Conservation (phyloP, 2,888 invertebrate species). For the Dicyrtoma fusca region DNA sequence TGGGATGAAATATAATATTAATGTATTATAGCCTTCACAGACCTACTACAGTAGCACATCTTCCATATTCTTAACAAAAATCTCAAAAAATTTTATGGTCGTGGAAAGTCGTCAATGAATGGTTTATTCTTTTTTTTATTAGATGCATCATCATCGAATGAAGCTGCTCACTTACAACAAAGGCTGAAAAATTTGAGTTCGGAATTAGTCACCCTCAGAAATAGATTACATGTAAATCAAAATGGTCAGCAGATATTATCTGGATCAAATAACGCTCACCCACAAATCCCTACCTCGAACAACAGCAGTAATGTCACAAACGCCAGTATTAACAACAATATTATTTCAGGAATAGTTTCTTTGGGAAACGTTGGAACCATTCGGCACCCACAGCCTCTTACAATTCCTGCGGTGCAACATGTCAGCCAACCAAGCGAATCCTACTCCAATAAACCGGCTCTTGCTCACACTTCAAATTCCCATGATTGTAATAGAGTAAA, state of each 20-base stretch:
- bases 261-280: conserved; percentile 29
- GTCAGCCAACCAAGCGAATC: conserved; percentile 32
- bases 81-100: too few relatives aligned
- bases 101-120: too few relatives aligned
- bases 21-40: too few relatives aligned
- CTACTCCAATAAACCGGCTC: conserved; percentile 53
- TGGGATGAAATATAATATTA: too few relatives aligned
- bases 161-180: conserved; percentile 90
- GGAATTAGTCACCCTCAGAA: conserved; percentile 87
- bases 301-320: conserved; percentile 11
- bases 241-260: conserved; percentile 46
- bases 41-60: too few relatives aligned
- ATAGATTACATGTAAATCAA: conserved; percentile 78
- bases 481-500: conserved; percentile 30
- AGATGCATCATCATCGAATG: conserved; percentile 94
- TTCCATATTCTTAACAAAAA: too few relatives aligned
- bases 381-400: conserved; percentile 19
- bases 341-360: conserved; percentile 1
- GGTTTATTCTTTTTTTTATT: too few relatives aligned
- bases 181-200: conserved; percentile 86
- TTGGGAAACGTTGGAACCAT: conserved; percentile 2
- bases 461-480: conserved; percentile 47
- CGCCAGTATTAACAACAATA: neutral
- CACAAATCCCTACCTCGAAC: conserved; percentile 42
- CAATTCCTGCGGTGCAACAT: conserved; percentile 5